These are phyloP conservation scores for Hippocampus abdominalis DNA, from an alignment of 2,113 vertebrate genomes.

Conservation along the genomic window DNA sequence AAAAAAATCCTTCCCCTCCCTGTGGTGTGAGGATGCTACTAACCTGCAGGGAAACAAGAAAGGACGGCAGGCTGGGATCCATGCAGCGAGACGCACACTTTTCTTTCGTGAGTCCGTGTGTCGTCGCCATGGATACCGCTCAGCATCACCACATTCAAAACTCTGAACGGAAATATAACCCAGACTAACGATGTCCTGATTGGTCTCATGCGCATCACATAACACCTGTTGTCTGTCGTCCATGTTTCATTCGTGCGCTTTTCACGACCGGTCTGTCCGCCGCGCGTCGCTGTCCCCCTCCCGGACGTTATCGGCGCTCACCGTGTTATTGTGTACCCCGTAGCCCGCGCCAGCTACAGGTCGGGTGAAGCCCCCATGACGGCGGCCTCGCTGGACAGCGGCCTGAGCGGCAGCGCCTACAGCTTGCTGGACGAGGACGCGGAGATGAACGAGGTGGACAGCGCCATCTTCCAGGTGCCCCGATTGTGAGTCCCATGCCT, in stretches of 20 bases:
- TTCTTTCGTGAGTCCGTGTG: conserved; percentile 42
- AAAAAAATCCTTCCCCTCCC: conserved; percentile 24
- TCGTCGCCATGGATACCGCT: conserved; percentile 27
- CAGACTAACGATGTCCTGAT: conserved; percentile 45
- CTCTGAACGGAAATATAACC: neutral
- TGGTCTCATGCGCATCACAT: conserved; percentile 9
- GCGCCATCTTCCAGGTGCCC: conserved; percentile 88
- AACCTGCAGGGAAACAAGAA: conserved; percentile 55
- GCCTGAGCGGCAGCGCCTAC: conserved; percentile 88
- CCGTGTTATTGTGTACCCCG: conserved; percentile 50
- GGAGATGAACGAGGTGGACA: conserved; percentile 84
- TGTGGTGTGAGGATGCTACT: conserved; percentile 60
- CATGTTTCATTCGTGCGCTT: conserved; percentile 27
- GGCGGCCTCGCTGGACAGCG: conserved; percentile 87
- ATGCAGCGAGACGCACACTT: conserved; percentile 52
- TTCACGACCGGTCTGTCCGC: conserved; percentile 27
- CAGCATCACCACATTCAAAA: neutral
- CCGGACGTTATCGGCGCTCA: neutral
- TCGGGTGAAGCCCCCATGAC: conserved; percentile 85
- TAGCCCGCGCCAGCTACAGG: conserved; percentile 84
- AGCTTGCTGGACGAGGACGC: conserved; percentile 87
- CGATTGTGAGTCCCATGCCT: conserved; percentile 83
- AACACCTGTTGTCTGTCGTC: neutral
- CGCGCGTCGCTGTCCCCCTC: too few species aligned
- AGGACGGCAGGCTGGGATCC: conserved; percentile 31